Conservation (phyloP, 2,888 invertebrate genomes). For the Lepetodrilus schrolli region DNA sequence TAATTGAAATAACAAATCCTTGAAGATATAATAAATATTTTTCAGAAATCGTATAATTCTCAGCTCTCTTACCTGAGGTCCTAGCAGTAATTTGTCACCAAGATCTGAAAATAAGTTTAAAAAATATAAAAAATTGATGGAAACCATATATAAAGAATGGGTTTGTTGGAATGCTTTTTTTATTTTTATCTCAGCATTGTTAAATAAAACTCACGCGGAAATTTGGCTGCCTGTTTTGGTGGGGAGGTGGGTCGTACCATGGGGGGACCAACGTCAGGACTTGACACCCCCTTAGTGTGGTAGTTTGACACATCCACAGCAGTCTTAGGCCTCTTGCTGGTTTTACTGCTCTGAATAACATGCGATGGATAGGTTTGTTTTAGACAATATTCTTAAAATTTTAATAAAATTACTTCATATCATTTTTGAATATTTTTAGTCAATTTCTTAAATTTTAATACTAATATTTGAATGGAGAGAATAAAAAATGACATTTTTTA, state of each 20-base stretch:
- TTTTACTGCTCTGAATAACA: not conserved
- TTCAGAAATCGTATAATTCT: no score
- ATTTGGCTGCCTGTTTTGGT: conserved; percentile 46
- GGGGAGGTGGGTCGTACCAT: conserved; percentile 48
- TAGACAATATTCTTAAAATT: no score
- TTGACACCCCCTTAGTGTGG: conserved; percentile 57
- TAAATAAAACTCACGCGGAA: conserved; percentile 51
- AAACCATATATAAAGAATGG: not conserved
- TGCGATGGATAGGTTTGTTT: not conserved
- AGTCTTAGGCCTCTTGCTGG: conserved; percentile 28
- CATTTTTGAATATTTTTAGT: no score
- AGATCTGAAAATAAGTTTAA: conserved; percentile 57
- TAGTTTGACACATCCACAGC: conserved; percentile 62
- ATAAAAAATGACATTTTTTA: no score
- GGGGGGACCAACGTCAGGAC: conserved; percentile 61
- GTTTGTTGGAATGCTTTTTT: no score
- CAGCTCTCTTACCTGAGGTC: conserved; percentile 65
- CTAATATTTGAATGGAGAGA: no score
- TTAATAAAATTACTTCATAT: not conserved
- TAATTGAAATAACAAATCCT: no score
- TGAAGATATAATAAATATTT: no score
- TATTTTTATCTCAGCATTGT: not conserved
- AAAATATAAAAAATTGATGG: not conserved
- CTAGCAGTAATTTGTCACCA: conserved; percentile 67
- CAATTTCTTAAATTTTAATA: no score